Percentiles rank a stretch among this genome's conserved stretches.
phyloP scores from a whole-genome alignment of 2,797 vertebrate species.

The Picus viridis region DNA sequence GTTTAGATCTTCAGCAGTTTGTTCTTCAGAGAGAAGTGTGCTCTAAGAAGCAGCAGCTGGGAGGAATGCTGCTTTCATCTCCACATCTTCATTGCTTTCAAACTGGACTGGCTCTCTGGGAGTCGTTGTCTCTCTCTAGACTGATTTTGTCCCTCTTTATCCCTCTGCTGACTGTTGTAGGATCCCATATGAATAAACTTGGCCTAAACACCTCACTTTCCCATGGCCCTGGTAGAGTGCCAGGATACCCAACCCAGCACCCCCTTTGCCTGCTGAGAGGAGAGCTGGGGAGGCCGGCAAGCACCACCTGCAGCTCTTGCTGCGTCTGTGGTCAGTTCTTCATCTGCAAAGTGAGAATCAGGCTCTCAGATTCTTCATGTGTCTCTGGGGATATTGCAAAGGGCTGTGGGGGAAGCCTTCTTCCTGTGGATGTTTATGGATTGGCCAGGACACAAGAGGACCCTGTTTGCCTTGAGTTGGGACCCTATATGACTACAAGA shows the following conservation, averaged over 20 bases:
- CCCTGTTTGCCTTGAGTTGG: not conserved
- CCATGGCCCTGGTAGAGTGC: not conserved
- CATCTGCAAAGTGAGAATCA: not conserved
- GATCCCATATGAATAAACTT: not conserved
- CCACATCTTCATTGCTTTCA: not conserved
- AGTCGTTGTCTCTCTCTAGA: not conserved
- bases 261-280: too few species aligned
- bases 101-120: not conserved
- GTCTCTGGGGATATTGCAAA: not conserved
- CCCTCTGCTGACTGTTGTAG: not conserved
- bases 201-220: not conserved
- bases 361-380: accelerated
- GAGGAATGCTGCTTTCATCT: not conserved
- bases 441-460: not conserved
- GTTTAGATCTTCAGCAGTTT: not conserved
- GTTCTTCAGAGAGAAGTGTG: not conserved
- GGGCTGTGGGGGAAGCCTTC: not conserved
- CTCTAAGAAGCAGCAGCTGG: not conserved
- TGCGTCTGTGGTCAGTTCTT: not conserved
- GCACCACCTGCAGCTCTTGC: not conserved
- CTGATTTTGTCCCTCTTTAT: too few species aligned
- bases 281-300: not conserved
- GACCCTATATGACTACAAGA: not conserved
- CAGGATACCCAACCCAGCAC: too few species aligned
- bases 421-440: not conserved